Base-by-base conservation (phyloP, 2,113 vertebrate genomes). In the Microtus pennsylvanicus region DNA sequence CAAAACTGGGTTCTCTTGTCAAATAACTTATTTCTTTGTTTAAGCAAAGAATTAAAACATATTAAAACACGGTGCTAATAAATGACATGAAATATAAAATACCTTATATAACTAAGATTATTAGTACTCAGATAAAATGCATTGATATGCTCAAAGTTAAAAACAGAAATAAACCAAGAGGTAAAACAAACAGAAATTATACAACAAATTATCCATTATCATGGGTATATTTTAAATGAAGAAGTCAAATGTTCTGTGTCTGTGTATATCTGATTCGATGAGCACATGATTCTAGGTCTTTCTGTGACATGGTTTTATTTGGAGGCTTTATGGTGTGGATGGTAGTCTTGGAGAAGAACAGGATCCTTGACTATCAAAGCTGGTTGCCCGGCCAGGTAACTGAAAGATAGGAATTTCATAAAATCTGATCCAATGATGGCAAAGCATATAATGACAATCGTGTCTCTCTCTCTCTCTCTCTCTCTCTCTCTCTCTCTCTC, bases 281-380 rank as follows among this genome's bases (percentile, higher is more conserved):
- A 94, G 77, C 1, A 50, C 61, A 11, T 72, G 72, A 92, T 94
- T 47, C 74, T 91, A 86, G 47, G 28, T 94, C 89, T 93, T 93
- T 87, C 93, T 55, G 35, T 0, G 47, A 70, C 14, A 85, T 7
- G 93, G 88, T 96, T 82, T 94, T 88, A 38, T 13, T 61, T 70
- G 35, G 75, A 96, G 97, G 94, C 90, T 55, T 97, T 98, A 99
- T 9, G 99, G 99, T 0, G 99, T 99, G 86, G 98, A 98, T 0
- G 99, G 99, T 93, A 99, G 99, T 98, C 99, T 99, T 86, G 99
- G 99, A 9, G 99, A 99, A 11, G 99, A 99, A 96, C 99, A 99
- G 65, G 99, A 99, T 89, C 99, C 99, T 98, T 99, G 99, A 98
- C 99, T 99, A 92, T 99, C 99, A 98, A 99, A 99, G 98, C 99